Conservation (phyloP, 1,140 invertebrate genomes). For the Drosophila nasuta region DNA sequence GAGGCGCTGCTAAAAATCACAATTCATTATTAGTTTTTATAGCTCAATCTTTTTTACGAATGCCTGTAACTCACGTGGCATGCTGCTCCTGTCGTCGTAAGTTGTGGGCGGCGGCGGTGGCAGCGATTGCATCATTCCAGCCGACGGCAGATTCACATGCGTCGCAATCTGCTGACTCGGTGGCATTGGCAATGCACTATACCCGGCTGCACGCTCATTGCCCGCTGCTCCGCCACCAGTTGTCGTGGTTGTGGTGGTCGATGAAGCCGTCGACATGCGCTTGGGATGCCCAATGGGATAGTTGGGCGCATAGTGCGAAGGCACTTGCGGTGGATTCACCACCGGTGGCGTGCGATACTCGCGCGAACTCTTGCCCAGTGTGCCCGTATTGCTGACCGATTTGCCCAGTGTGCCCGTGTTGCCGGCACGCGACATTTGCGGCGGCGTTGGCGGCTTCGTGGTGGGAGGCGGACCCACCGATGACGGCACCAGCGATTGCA, state of each 20-base stretch:
- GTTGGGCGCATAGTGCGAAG: slow-evolving; percentile 97
- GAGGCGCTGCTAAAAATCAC: slow-evolving; percentile 87
- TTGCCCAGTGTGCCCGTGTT: slow-evolving; percentile 86
- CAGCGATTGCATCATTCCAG: slow-evolving; percentile 91
- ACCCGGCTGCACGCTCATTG: slow-evolving; percentile 91
- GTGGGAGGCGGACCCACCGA: slow-evolving; percentile 94
- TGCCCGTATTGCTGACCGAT: slow-evolving; percentile 86
- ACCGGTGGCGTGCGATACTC: slow-evolving; percentile 97
- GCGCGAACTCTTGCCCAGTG: slow-evolving; percentile 89
- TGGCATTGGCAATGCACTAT: slow-evolving; percentile 91
- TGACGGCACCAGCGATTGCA: slow-evolving; percentile 84
- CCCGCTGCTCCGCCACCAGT: slow-evolving; percentile 67
- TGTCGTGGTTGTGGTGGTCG: slow-evolving; percentile 63
- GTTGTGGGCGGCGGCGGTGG: slow-evolving; percentile 88
- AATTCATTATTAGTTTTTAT: background rate
- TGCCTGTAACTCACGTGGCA: slow-evolving; percentile 91
- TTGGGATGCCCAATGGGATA: slow-evolving; percentile 93
- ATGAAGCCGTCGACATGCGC: slow-evolving; percentile 85
- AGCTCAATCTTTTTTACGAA: fast-evolving
- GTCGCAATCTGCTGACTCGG: slow-evolving; percentile 88
- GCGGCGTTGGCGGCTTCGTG: slow-evolving; percentile 97
- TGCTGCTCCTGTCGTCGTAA: slow-evolving; percentile 88
- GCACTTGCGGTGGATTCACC: slow-evolving; percentile 97
- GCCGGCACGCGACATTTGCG: slow-evolving; percentile 90
- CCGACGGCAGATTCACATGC: slow-evolving; percentile 82